Percentiles rank a stretch among this genome's conserved stretches.
Evolutionary conservation across 2,797 vertebrate genomes (phyloP).

Genomic region (Poecilia velifera): DNA sequence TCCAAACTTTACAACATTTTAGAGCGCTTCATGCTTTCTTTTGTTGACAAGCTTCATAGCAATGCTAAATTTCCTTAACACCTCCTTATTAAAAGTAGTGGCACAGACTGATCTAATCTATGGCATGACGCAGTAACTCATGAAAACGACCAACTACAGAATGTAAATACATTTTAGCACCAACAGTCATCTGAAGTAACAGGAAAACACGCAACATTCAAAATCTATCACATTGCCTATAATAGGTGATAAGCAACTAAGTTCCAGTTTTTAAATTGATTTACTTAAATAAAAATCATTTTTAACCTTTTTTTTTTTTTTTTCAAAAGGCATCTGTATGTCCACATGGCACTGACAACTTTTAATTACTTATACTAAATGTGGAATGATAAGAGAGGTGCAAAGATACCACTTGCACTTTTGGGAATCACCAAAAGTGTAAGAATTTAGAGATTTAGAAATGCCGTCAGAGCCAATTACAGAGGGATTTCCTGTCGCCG

Average conservation of each 20-base stretch:
- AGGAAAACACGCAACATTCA: not conserved
- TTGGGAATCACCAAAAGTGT: constrained; percentile 9
- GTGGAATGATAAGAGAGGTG: not conserved
- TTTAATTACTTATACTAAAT: not conserved
- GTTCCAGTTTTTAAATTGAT: not conserved
- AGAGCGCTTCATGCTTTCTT: not conserved
- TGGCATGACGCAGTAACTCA: not conserved
- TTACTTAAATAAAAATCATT: not conserved
- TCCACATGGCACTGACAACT: not conserved
- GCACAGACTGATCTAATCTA: not conserved
- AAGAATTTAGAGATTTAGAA: constrained; percentile 29
- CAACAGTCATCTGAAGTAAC: not conserved
- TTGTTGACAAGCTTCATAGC: not conserved
- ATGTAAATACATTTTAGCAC: not conserved
- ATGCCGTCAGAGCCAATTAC: constrained; percentile 37
- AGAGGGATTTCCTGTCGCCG: constrained; percentile 18
- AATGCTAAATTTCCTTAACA: not conserved
- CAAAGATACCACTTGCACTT: not conserved
- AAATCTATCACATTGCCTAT: not conserved
- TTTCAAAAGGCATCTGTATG: not conserved
- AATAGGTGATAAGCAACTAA: not conserved
- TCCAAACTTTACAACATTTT: not conserved
- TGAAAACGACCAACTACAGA: not conserved
- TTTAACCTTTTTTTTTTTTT: not conserved
- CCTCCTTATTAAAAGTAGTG: not conserved